A percentile compares a stretch with the other conserved stretches of the same genome.
Evolutionary conservation across 30 jellyfish, hydroid and myxozoan genomes (phyloP).

Genomic region (Nemopilema nomurai): DNA sequence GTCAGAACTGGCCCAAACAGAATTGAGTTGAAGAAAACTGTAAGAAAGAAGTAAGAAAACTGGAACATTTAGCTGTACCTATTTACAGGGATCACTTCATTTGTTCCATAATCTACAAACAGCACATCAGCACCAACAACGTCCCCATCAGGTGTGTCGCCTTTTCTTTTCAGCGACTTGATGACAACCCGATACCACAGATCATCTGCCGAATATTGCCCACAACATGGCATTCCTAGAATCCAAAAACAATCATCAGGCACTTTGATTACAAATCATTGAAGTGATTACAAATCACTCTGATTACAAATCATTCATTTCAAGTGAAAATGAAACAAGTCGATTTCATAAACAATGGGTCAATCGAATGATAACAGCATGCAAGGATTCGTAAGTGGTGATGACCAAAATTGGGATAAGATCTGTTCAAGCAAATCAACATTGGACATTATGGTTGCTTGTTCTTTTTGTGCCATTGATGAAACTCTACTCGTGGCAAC

Average conservation of each 20-base stretch:
- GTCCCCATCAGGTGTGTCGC: slow-evolving; percentile 14
- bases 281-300: too few relatives aligned
- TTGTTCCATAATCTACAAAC: slow-evolving; percentile 81
- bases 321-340: too few relatives aligned
- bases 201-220: slow-evolving; percentile 30
- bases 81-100: slow-evolving; percentile 54
- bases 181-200: slow-evolving; percentile 53
- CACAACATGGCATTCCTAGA: slow-evolving; percentile 64
- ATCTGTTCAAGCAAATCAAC: too few relatives aligned
- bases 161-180: slow-evolving; percentile 8
- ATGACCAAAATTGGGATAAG: too few relatives aligned
- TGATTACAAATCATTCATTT: too few relatives aligned
- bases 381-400: too few relatives aligned
- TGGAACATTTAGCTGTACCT: slow-evolving; percentile 31
- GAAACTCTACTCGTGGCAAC: too few relatives aligned
- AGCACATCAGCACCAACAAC: slow-evolving; percentile 47
- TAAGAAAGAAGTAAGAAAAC: neutral
- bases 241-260: neutral
- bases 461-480: too few relatives aligned
- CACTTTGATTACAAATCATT: too few relatives aligned
- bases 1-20: neutral
- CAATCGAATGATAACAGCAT: too few relatives aligned
- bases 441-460: too few relatives aligned
- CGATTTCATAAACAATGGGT: too few relatives aligned
- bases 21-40: neutral